A percentile compares a stretch with the other conserved stretches of the same genome.
Conservation (phyloP, 2,113 vertebrate species). For the Daphoenositta chrysoptera region DNA sequence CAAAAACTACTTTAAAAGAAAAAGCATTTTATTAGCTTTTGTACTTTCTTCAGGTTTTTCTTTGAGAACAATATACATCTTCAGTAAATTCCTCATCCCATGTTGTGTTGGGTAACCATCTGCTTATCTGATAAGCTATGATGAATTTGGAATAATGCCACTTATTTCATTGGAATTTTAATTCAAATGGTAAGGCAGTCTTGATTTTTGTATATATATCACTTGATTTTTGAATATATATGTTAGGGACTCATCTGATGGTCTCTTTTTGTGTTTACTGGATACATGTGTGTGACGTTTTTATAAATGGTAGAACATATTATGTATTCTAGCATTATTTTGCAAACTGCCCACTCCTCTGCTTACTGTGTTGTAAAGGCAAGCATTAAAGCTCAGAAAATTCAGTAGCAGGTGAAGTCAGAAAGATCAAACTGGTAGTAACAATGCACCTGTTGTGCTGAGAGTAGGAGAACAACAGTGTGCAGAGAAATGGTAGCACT, state of each 20-base stretch:
- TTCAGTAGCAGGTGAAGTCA: neutral
- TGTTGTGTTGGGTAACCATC: neutral
- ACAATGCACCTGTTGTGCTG: neutral
- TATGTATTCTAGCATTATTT: neutral
- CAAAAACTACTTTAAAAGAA: neutral
- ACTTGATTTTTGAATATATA: neutral
- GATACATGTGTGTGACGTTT: rapidly evolving
- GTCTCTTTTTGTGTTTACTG: neutral
- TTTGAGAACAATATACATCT: neutral
- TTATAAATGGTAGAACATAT: neutral
- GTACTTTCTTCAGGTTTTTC: neutral
- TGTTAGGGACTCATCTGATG: neutral
- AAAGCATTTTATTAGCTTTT: neutral
- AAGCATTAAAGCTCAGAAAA: neutral
- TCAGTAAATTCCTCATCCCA: neutral
- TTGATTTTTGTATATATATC: neutral
- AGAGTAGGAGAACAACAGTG: neutral
- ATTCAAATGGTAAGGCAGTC: neutral
- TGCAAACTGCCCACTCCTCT: neutral
- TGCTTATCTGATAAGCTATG: neutral
- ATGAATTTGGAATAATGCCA: neutral
- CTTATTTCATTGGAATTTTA: neutral
- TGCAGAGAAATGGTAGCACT: neutral
- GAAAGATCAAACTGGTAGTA: neutral
- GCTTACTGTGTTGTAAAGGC: neutral